phyloP scores from a whole-genome alignment of 2,888 invertebrate species.

The Oligia latruncula region DNA sequence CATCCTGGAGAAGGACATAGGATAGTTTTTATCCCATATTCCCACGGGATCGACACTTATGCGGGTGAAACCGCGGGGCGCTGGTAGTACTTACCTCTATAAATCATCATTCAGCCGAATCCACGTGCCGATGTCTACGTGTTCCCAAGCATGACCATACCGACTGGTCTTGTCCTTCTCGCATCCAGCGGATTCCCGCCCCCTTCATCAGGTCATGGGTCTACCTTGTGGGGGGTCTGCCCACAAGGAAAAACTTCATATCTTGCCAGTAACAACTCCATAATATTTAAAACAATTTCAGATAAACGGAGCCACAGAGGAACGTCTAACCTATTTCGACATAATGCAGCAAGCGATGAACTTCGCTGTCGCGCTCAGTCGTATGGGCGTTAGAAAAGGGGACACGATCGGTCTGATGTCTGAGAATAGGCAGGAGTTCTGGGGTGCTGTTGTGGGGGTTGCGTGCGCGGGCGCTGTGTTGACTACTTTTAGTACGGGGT shows the following conservation, averaged over 20 bases:
- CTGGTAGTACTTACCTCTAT: no score
- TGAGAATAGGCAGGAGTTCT: slow-evolving; percentile 80
- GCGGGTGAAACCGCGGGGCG: no score
- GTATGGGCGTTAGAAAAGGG: slow-evolving; percentile 80
- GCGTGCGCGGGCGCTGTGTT: slow-evolving; percentile 76
- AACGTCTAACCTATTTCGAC: slow-evolving; percentile 72
- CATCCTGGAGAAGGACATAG: no score
- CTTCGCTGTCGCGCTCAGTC: slow-evolving; percentile 80
- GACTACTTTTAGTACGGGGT: slow-evolving; percentile 75
- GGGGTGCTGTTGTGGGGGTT: slow-evolving; percentile 75
- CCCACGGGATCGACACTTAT: no score
- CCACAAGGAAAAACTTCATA: no score
- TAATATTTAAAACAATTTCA: slow-evolving; percentile 61
- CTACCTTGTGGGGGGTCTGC: no score
- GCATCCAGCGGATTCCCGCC: neutral
- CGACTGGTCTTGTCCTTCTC: no score
- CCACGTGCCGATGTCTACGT: no score
- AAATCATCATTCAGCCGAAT: no score
- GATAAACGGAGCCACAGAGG: slow-evolving; percentile 80
- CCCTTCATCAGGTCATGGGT: neutral
- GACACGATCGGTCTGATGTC: slow-evolving; percentile 79
- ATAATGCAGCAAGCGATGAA: slow-evolving; percentile 79
- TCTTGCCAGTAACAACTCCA: no score
- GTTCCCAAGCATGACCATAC: neutral
- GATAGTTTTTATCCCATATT: no score